phyloP scores from a whole-genome alignment of 37 sponge, comb jelly and placozoan species.

The Petrosia ficiformis region DNA sequence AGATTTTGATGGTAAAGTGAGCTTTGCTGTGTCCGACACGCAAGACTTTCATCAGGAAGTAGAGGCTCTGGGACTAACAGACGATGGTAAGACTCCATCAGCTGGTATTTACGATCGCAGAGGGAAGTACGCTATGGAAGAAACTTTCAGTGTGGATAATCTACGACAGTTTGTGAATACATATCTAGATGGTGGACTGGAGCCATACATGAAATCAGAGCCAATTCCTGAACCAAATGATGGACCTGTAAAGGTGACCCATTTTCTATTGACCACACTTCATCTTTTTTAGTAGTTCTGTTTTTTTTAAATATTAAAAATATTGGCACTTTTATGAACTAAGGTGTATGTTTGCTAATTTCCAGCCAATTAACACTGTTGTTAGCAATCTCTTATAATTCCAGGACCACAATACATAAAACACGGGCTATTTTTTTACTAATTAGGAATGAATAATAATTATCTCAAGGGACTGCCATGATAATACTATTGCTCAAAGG shows the following conservation, averaged over 20 bases:
- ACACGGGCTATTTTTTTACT: too few species aligned
- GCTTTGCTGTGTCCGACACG: constrained; percentile 72
- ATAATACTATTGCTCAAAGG: too few species aligned
- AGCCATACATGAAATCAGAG: constrained; percentile 83
- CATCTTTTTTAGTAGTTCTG: too few species aligned
- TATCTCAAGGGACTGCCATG: too few species aligned
- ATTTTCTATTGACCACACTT: too few species aligned
- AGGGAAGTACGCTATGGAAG: constrained; percentile 79
- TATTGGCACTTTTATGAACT: too few species aligned
- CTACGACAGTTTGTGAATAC: constrained; percentile 57
- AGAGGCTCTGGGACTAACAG: constrained; percentile 48
- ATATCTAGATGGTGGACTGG: constrained; percentile 71
- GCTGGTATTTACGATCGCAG: constrained; percentile 52
- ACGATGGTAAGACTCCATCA: constrained; percentile 23
- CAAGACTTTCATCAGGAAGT: constrained; percentile 41
- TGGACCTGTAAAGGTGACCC: constrained; percentile 80
- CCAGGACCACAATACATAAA: too few species aligned
- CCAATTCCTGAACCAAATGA: constrained; percentile 73
- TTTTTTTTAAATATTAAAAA: too few species aligned
- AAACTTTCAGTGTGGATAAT: constrained; percentile 73
- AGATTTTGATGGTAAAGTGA: constrained; percentile 55
- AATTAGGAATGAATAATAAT: too few species aligned
- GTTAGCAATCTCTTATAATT: too few species aligned
- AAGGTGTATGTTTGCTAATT: too few species aligned
- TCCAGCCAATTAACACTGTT: too few species aligned